These are phyloP conservation scores for Mesopsocus fuscifrons DNA, from an alignment of 2,888 invertebrate species.

Conservation along the genomic window DNA sequence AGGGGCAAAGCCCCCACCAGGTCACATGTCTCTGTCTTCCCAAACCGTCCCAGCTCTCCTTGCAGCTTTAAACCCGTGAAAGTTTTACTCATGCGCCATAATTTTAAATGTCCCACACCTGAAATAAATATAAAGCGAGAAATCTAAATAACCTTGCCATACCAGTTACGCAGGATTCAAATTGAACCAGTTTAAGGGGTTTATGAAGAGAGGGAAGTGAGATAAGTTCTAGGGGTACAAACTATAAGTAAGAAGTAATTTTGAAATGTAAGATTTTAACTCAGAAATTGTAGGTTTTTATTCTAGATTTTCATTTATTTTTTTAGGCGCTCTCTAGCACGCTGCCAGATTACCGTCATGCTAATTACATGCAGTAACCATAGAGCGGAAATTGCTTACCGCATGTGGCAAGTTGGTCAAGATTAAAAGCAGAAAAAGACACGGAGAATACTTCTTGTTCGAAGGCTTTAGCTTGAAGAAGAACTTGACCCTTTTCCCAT, in stretches of 20 bases:
- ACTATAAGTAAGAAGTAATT: no score
- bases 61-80: slow-evolving; percentile 82
- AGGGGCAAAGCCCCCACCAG: slow-evolving; percentile 67
- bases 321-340: no score
- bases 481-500: slow-evolving; percentile 56
- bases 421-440: slow-evolving; percentile 62
- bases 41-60: slow-evolving; percentile 76
- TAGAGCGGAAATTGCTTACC: slow-evolving; percentile 27
- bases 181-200: no score
- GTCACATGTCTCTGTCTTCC: slow-evolving; percentile 81
- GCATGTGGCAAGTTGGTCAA: slow-evolving; percentile 59
- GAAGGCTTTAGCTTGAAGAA: slow-evolving; percentile 64
- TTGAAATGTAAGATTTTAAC: no score
- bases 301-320: no score
- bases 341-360: no score
- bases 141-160: not conserved
- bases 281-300: no score
- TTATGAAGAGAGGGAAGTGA: no score
- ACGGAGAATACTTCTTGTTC: slow-evolving; percentile 61
- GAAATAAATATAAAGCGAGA: slow-evolving; percentile 15
- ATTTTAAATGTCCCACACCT: slow-evolving; percentile 63
- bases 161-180: not conserved
- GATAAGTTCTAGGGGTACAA: no score
- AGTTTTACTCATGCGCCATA: slow-evolving; percentile 84
- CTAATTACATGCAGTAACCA: not conserved